These are phyloP conservation scores for Digitonthophagus gazella DNA, from an alignment of 2,888 invertebrate species.

Conservation along the genomic window DNA sequence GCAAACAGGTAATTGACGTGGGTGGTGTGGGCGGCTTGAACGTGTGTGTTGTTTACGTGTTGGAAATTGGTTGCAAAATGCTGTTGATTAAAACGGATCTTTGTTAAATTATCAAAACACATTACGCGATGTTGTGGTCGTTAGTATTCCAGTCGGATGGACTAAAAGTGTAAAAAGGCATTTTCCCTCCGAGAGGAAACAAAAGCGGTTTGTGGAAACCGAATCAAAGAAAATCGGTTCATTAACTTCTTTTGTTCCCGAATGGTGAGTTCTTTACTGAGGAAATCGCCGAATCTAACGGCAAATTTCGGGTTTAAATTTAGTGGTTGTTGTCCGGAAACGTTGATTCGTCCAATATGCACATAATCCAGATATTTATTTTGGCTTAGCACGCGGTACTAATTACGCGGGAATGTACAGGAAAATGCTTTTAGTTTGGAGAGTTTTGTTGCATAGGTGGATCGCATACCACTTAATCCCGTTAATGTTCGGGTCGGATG, in stretches of 20 bases:
- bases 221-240: slow-evolving; percentile 45
- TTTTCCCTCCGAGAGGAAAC: neutral
- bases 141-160: no score
- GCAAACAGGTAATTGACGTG: neutral
- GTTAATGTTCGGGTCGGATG: no score
- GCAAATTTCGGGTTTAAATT: neutral
- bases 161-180: neutral
- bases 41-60: neutral
- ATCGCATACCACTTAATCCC: neutral
- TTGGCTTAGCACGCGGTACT: neutral
- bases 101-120: no score
- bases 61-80: no score
- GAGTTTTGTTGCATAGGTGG: neutral
- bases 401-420: neutral
- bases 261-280: neutral
- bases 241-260: slow-evolving; percentile 39
- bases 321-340: no score
- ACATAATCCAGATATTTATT: slow-evolving; percentile 2
- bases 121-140: no score
- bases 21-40: neutral
- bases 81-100: no score
- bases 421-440: slow-evolving; percentile 12
- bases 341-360: neutral
- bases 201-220: slow-evolving; percentile 32
- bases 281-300: neutral